Conservation (phyloP, 2,888 invertebrate genomes). For the Protodeltote pygarga region DNA sequence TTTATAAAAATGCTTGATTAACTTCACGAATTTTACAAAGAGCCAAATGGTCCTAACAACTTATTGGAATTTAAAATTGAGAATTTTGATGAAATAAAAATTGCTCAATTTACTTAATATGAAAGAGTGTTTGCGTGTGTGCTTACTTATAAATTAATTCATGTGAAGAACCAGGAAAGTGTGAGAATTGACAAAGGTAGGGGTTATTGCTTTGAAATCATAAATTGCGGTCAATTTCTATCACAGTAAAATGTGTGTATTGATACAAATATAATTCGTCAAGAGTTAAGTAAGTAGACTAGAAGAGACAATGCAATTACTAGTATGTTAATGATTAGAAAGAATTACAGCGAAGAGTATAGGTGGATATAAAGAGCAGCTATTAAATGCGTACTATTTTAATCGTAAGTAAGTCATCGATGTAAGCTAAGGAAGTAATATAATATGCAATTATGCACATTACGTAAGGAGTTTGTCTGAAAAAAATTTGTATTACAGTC, state of each 20-base stretch:
- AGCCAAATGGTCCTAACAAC: slow-evolving; percentile 43
- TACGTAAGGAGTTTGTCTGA: slow-evolving; percentile 6
- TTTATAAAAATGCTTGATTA: slow-evolving; percentile 29
- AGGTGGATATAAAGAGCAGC: slow-evolving; percentile 35
- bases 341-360: slow-evolving; percentile 8
- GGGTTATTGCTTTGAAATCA: too few relatives aligned
- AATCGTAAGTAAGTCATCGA: slow-evolving; percentile 36
- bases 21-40: slow-evolving; percentile 36
- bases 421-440: slow-evolving; percentile 5
- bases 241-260: neutral
- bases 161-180: slow-evolving; percentile 8
- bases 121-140: slow-evolving; percentile 42
- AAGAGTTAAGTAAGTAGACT: slow-evolving; percentile 4
- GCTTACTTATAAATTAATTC: slow-evolving; percentile 36
- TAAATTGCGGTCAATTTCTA: neutral
- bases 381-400: slow-evolving; percentile 31
- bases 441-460: slow-evolving; percentile 8
- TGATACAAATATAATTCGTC: neutral
- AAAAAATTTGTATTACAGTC: slow-evolving; percentile 1
- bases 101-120: slow-evolving; percentile 48
- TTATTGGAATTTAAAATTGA: slow-evolving; percentile 45
- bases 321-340: slow-evolving; percentile 20
- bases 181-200: neutral
- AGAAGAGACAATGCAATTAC: slow-evolving; percentile 23
- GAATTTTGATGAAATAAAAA: slow-evolving; percentile 39